phyloP scores from a whole-genome alignment of 2,113 vertebrate genomes.

The Dendrocopos noguchii region DNA sequence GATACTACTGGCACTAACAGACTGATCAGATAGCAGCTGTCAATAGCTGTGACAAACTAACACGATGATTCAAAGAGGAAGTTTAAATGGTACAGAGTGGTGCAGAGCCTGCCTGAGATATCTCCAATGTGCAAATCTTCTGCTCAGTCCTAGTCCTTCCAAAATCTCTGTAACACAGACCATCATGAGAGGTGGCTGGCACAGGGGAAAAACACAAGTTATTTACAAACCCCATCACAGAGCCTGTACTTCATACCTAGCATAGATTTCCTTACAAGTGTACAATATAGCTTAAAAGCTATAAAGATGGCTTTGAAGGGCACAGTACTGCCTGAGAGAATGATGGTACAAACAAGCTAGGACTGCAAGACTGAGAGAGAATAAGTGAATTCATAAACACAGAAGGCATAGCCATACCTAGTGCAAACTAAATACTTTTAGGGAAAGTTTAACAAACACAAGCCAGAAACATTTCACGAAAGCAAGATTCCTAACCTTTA shows the following conservation, averaged over 20 bases:
- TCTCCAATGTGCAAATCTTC: not conserved
- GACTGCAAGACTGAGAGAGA: not conserved
- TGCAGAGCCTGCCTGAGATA: not conserved
- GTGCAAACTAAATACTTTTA: not conserved
- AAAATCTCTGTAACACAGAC: not conserved
- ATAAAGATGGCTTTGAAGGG: not conserved
- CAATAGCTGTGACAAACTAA: slow-evolving; percentile 76
- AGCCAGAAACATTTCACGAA: slow-evolving; percentile 4
- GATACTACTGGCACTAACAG: slow-evolving; percentile 76
- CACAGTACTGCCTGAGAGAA: not conserved
- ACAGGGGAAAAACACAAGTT: not conserved
- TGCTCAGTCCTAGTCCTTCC: not conserved
- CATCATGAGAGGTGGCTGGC: not conserved
- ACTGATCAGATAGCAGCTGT: slow-evolving; percentile 78
- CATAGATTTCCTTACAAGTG: not conserved
- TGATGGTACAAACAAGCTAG: not conserved
- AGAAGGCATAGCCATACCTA: not conserved
- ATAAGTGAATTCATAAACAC: not conserved
- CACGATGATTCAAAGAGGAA: slow-evolving; percentile 72
- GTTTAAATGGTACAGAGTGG: slow-evolving; percentile 51
- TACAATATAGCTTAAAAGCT: not conserved
- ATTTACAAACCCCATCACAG: not conserved
- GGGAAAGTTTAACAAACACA: not conserved
- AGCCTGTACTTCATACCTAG: not conserved
- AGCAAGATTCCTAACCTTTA: slow-evolving; percentile 24